These are phyloP conservation scores for Platalea minor DNA, from an alignment of 2,797 vertebrate species.

Conservation along the genomic window DNA sequence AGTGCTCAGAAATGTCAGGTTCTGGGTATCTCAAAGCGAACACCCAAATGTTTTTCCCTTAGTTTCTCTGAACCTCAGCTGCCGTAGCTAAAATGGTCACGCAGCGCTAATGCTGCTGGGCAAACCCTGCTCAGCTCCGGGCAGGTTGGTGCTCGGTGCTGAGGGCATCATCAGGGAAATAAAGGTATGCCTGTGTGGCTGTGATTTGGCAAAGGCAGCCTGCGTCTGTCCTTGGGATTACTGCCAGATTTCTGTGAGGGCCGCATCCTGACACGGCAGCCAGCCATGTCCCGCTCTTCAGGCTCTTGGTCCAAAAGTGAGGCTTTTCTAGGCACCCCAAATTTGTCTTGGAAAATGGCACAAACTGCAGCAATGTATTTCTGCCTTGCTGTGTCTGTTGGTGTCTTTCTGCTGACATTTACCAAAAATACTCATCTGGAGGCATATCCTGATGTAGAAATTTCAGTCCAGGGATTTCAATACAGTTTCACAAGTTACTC, in stretches of 20 bases:
- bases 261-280: neutral
- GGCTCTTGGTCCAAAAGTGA: neutral
- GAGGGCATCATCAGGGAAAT: neutral
- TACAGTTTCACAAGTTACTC: neutral
- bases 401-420: neutral
- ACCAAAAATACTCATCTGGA: neutral
- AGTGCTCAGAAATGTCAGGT: neutral
- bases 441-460: neutral
- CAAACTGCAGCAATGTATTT: neutral
- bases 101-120: neutral
- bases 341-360: neutral
- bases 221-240: neutral
- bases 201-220: neutral
- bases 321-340: neutral
- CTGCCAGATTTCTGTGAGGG: neutral
- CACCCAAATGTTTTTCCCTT: neutral
- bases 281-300: neutral
- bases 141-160: neutral
- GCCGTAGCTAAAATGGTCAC: rapidly evolving
- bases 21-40: neutral
- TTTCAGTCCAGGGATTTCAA: neutral
- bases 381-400: neutral
- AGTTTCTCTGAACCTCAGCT: neutral
- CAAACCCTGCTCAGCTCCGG: neutral
- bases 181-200: neutral